Percentiles rank a stretch among this genome's conserved stretches.
Conservation (phyloP, 2,888 invertebrate species). For the Callosobruchus maculatus region DNA sequence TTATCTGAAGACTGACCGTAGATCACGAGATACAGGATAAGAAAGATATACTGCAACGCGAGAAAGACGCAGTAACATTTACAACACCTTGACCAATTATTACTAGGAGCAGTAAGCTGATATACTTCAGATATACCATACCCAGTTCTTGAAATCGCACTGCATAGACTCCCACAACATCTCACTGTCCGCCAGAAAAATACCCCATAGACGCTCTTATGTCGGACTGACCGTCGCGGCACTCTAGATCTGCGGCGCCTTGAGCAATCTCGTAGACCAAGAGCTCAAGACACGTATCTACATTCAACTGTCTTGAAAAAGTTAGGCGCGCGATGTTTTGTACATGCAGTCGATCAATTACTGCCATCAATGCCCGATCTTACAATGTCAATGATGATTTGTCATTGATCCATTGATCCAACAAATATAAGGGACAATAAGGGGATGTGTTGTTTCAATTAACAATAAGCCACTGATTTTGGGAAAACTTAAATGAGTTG, state of each 20-base stretch:
- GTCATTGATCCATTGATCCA: too few species aligned
- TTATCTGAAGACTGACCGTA: not conserved
- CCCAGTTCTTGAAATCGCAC: not conserved
- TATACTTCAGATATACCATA: not conserved
- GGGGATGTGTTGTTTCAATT: too few species aligned
- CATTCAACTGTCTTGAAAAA: too few species aligned
- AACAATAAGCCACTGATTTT: too few species aligned
- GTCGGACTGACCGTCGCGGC: not conserved
- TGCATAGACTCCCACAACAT: not conserved
- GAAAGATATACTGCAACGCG: not conserved
- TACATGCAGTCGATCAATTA: too few species aligned
- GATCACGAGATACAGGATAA: not conserved
- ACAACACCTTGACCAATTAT: not conserved
- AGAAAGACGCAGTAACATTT: slow-evolving; percentile 6
- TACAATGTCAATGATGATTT: too few species aligned
- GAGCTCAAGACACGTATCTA: not conserved
- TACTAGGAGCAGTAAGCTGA: not conserved
- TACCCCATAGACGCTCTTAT: not conserved
- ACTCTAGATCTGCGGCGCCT: not conserved
- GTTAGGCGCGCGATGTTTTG: too few species aligned
- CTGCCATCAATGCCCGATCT: too few species aligned
- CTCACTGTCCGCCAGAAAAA: not conserved
- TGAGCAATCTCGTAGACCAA: not conserved
- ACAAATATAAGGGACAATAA: too few species aligned
- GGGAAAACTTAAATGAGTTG: too few species aligned